phyloP scores from a whole-genome alignment of 2,797 vertebrate species.

The Cercopithecus petaurista region DNA sequence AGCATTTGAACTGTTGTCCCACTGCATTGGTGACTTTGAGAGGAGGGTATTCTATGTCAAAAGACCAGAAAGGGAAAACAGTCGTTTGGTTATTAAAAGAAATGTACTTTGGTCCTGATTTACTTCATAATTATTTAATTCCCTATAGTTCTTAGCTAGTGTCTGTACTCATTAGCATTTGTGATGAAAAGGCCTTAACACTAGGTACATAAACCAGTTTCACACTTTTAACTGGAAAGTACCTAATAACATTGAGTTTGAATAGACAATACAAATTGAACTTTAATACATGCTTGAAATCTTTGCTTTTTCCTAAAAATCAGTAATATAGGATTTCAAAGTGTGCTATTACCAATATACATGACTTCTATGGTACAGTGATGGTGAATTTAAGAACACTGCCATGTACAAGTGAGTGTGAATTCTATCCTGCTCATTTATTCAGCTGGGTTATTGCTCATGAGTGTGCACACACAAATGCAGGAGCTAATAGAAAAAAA shows the following conservation, averaged over 20 bases:
- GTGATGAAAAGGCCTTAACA: background rate
- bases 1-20: conserved; percentile 88
- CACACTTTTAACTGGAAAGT: background rate
- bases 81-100: background rate
- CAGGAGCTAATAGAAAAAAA: background rate
- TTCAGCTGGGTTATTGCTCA: background rate
- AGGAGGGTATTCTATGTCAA: conserved; percentile 88
- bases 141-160: background rate
- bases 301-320: conserved; percentile 28
- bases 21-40: conserved; percentile 96
- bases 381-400: background rate
- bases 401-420: background rate
- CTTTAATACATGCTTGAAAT: background rate
- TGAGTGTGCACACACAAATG: background rate
- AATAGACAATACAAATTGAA: background rate
- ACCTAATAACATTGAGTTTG: background rate
- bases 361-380: background rate
- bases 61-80: conserved; percentile 35
- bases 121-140: background rate
- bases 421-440: background rate
- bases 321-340: background rate
- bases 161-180: background rate
- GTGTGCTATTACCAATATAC: background rate
- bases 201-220: background rate
- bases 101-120: background rate